Base-by-base conservation (phyloP, 2,888 invertebrate species). In the Luperina testacea region DNA sequence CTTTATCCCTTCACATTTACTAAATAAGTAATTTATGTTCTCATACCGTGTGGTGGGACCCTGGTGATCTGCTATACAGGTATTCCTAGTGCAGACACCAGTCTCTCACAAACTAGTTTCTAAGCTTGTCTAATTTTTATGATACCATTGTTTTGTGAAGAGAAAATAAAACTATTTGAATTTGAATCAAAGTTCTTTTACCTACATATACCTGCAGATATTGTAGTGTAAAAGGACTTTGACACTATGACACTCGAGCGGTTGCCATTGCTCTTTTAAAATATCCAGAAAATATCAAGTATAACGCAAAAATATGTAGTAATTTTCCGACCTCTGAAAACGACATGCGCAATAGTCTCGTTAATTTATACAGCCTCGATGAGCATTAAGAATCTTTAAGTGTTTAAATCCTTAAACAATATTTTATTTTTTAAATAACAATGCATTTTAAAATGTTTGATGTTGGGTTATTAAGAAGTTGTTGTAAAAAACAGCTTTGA, bases 341-440 rank as follows among this genome's bases (percentile, higher is more conserved):
- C 24, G 51, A 82, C 63, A n/a, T 53, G 68, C 82, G 71, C 76
- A 75, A 48, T 71, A 82, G 53, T 68, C 64, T 81, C 42, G 70
- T 85, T 85, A 81, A 82, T 85, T 68, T 85, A 82, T 85, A 75
- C 82, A 82, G 27, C 67, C 86, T 83, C 72, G 38, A 64, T 64
- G 71, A 83, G 65, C 72, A 75, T 75, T 72, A 75, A 73, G 38
- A 78, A 83, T 81, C 11, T 85, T 85, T 71, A 71, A 82, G 72
- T 57, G 45, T 77, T 77, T 72, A 59, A 83, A 78, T 59, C 64
- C 83, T 38, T 73, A 71, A 77, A 83, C 72, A 86, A 86, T 83
- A 83, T 74, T 78, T 86, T 72, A 63, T 76, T 82, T 75, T 76
- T 82, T 75, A 82, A 83, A 86, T 68, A 24, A 77, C 70, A 74